Base-by-base conservation (phyloP, 2,113 vertebrate genomes). In the Hippocampus comes region DNA sequence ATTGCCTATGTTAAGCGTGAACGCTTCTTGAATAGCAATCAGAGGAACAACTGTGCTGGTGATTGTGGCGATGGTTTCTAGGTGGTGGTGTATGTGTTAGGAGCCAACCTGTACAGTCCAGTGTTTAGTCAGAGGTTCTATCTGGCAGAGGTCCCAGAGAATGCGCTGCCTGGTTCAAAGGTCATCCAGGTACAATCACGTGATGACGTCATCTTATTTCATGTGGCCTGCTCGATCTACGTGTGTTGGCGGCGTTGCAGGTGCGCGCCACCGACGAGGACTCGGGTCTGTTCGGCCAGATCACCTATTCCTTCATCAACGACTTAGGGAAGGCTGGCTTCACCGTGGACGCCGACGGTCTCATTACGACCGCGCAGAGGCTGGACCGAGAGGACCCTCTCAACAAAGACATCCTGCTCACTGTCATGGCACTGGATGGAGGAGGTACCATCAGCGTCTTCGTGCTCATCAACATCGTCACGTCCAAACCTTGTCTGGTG, bases 31-130 rank as follows among this genome's bases (percentile, higher is more conserved):
- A 66, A 66, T 66, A 60, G 72, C 75, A 81, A 85, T 86, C 78
- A 77, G 64, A 25, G 23, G 42, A 25, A 61, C 59, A 18, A 61
- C 27, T 18, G 59, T 4, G 53, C 34, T 42, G 18, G 51, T 53
- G 51, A 53, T 53, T 5, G 18, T 30, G 57, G 5, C 15, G 23
- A 3, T 82, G 56, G 51, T 83, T 56, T 30, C 3, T 79, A 91
- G 90, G 96, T 99, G 67, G 94, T 94, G 56, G 91, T 99, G 55
- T 90, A 80, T 53, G 92, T 99, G 10, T 91, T 97, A 0, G 95
- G 95, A 42, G 96, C 96, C 6, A 99, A 99, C 84, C 89, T 98
- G n/a, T 95, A 97, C 78, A 98, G 94, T 69, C 97, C 97, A 0
- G 92, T 95, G 49, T 99, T 99, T 86, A 95, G 94, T 2, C 96